Conservation (phyloP, 2,888 invertebrate genomes). For the Odontomyia ornata region DNA sequence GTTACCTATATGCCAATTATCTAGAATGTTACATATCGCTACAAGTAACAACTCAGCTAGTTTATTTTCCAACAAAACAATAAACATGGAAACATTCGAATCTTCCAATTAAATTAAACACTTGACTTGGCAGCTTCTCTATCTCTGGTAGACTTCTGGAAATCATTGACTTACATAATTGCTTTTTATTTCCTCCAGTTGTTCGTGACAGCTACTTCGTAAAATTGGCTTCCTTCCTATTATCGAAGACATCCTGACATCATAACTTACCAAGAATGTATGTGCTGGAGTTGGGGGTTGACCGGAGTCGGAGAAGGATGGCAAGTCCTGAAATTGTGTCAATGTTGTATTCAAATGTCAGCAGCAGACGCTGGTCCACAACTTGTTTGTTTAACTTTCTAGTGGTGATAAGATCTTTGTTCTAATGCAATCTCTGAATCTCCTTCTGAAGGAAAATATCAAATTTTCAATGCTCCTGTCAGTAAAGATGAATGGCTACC, state of each 20-base stretch:
- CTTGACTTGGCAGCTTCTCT: slow-evolving; percentile 30
- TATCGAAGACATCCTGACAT: neutral
- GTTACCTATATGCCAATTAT: no score
- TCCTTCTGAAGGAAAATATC: neutral
- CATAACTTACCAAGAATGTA: neutral
- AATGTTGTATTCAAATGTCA: slow-evolving; percentile 31
- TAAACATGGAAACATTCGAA: slow-evolving; percentile 9
- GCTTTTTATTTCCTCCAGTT: slow-evolving; percentile 16
- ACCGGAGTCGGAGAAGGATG: neutral
- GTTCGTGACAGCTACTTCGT: slow-evolving; percentile 31
- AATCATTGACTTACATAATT: slow-evolving; percentile 27
- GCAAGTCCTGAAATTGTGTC: slow-evolving; percentile 20
- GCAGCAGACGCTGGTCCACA: neutral
- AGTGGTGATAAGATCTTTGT: neutral
- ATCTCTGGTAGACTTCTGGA: neutral
- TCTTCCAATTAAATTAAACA: slow-evolving; percentile 30
- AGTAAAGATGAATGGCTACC: no score
- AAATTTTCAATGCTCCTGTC: no score
- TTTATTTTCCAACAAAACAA: no score
- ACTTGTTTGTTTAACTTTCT: neutral
- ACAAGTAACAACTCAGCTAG: no score
- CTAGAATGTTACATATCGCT: no score
- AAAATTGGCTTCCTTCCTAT: slow-evolving; percentile 35
- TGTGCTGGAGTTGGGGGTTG: neutral
- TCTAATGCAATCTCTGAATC: neutral